Evolutionary conservation across 2,888 invertebrate species (phyloP), one percentile per base, ranked within the genome.

Genomic region (Lycia hirtaria): DNA sequence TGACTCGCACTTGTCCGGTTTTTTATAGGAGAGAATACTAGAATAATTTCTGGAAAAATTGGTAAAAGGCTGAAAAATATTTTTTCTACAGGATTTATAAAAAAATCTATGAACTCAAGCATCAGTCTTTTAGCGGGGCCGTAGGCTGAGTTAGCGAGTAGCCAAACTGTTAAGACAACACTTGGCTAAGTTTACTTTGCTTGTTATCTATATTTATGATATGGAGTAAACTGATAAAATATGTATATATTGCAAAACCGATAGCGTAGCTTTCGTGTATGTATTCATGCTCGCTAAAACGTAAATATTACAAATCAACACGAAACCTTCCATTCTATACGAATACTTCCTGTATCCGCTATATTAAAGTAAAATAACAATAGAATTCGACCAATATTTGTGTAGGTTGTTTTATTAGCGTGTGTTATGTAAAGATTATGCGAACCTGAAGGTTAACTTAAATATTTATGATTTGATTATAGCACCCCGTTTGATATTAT

Each of bases 261-360:
- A 22, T 3, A 9, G 19, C 37, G 20, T 24, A 12, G 22, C 6
- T 22, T 20, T 38, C 12, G 38, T 7, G 22, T 4, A 22, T 5
- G 24, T 24, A 26, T 26, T 22, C 20, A 10, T 45, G 20, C 32
- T 47, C n/a, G 17, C 7, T 17, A 35, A 33, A 26, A 6, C 6
- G 14, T 35, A 24, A 47, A 26, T 47, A 7, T 33, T 35, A 14
- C 22, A 35, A 22, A 45, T 35, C 24, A 26, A 47, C 24, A 47
- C 32, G 7, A 35, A 22, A 14, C 47, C 33, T 24, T 17, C 24
- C 7, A 47, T 20, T 44, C n/a, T 7, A 30, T 28, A 17, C 4
- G 20, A 47, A 35, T n/a, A 47, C 26, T 47, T 47, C 47, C 47
- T 47, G 15, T 26, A 24, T 35, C 47, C 47, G 47, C 33, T 47